Evolutionary conservation across 2,797 vertebrate species (phyloP).

Genomic region (Lutjanus argentimaculatus): DNA sequence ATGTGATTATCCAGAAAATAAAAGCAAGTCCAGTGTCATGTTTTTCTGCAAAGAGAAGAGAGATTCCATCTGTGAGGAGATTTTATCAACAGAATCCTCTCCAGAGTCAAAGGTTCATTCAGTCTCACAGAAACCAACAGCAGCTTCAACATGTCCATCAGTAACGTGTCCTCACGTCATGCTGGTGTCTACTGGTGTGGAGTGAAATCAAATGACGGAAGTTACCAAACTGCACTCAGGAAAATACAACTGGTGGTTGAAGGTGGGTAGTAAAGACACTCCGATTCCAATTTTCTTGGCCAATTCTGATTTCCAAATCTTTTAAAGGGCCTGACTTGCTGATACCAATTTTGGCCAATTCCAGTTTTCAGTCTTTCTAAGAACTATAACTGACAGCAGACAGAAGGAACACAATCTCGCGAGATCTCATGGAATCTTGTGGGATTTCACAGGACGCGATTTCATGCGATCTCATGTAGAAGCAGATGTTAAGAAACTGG

Average conservation of each 20-base stretch:
- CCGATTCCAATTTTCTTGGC: too few species aligned
- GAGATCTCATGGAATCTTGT: too few species aligned
- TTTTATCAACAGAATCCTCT: not conserved
- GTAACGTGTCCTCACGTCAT: not conserved
- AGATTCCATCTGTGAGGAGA: not conserved
- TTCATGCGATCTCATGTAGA: too few species aligned
- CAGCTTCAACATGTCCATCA: not conserved
- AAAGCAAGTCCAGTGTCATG: not conserved
- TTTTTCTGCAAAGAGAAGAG: not conserved
- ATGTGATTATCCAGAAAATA: not conserved
- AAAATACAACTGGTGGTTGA: rapidly evolving
- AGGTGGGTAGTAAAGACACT: constrained; percentile 32
- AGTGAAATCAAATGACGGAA: rapidly evolving
- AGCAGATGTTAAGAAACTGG: too few species aligned
- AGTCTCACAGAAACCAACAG: not conserved
- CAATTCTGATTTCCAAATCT: too few species aligned
- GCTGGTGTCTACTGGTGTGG: constrained; percentile 55
- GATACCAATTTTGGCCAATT: too few species aligned
- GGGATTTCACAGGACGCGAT: too few species aligned
- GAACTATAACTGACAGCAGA: too few species aligned
- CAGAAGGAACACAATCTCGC: too few species aligned
- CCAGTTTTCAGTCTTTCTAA: too few species aligned
- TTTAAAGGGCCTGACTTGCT: too few species aligned
- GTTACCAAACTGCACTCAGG: rapidly evolving
- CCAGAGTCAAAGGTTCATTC: not conserved